These are phyloP conservation scores for Tridacna crocea DNA, from an alignment of 2,888 invertebrate species.

Conservation along the genomic window DNA sequence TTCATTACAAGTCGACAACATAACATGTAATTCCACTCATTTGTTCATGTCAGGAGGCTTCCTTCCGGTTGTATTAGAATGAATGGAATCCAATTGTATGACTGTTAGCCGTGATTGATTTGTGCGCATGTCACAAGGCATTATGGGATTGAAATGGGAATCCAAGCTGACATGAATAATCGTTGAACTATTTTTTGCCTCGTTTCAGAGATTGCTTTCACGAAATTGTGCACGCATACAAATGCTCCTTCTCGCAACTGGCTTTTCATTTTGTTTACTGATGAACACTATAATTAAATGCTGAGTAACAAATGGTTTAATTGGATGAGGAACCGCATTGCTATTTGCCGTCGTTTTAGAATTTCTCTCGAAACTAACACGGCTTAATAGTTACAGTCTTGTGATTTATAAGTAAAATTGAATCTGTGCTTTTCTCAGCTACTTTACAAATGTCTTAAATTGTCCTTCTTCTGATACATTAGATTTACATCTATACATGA, in stretches of 20 bases:
- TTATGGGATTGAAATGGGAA: slow-evolving; percentile 36
- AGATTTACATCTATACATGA: no score
- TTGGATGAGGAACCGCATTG: not conserved
- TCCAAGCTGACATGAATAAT: slow-evolving; percentile 40
- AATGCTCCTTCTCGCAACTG: not conserved
- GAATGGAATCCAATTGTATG: slow-evolving; percentile 62
- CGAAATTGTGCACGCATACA: slow-evolving; percentile 23
- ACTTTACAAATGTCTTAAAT: no score
- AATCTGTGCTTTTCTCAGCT: no score
- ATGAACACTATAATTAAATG: not conserved
- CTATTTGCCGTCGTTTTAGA: not conserved
- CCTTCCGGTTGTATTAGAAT: slow-evolving; percentile 54
- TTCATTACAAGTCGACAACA: slow-evolving; percentile 56
- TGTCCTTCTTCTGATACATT: no score
- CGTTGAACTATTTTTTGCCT: slow-evolving; percentile 16
- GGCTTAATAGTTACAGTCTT: no score
- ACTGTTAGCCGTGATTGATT: slow-evolving; percentile 57
- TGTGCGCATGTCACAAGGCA: slow-evolving; percentile 46
- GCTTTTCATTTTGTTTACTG: not conserved
- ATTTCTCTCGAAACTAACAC: no score
- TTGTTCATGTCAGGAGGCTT: slow-evolving; percentile 64
- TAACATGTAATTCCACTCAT: slow-evolving; percentile 65
- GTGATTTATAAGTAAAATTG: no score
- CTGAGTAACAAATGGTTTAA: no score
- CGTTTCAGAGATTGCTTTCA: slow-evolving; percentile 23